Percentiles rank a stretch among this genome's conserved stretches.
These are phyloP conservation scores for Coptodon rendalli DNA, from an alignment of 2,113 vertebrate genomes.

Conservation along the genomic window DNA sequence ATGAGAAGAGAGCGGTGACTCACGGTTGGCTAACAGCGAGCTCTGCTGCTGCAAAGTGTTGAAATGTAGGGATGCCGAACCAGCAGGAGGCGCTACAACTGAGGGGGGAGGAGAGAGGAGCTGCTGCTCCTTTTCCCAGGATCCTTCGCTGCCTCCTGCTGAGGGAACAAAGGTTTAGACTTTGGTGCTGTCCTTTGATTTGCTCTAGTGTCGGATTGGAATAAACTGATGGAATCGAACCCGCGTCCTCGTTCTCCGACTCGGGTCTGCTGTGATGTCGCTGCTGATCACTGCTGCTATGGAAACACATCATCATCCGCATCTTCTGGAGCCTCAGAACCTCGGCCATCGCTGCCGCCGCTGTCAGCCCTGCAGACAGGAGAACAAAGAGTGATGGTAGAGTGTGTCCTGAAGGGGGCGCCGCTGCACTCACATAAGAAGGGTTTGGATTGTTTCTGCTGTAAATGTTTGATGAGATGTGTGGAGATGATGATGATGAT, in stretches of 20 bases:
- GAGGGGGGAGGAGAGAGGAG: constrained; percentile 78
- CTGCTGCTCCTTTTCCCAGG: constrained; percentile 85
- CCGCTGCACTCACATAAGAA: neutral
- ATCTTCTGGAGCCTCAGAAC: constrained; percentile 91
- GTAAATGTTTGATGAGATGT: neutral
- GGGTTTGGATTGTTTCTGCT: neutral
- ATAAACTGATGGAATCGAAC: neutral
- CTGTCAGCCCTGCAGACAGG: constrained; percentile 77
- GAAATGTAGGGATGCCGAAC: constrained; percentile 42
- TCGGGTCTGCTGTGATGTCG: constrained; percentile 78
- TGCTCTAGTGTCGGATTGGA: neutral
- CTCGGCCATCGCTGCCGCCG: constrained; percentile 84
- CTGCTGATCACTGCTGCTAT: constrained; percentile 75
- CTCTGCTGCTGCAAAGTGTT: constrained; percentile 80
- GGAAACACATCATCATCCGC: constrained; percentile 81
- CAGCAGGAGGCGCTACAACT: constrained; percentile 53
- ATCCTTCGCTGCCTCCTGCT: constrained; percentile 82
- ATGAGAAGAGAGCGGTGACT: constrained; percentile 67
- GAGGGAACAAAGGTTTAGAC: constrained; percentile 7
- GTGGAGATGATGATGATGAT: neutral
- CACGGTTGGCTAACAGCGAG: constrained; percentile 84
- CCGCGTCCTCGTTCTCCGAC: constrained; percentile 83
- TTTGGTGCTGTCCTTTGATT: neutral
- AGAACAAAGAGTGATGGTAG: neutral
- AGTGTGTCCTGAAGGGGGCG: neutral